phyloP scores from a whole-genome alignment of 2,113 vertebrate species.

The Semicossyphus pulcher region DNA sequence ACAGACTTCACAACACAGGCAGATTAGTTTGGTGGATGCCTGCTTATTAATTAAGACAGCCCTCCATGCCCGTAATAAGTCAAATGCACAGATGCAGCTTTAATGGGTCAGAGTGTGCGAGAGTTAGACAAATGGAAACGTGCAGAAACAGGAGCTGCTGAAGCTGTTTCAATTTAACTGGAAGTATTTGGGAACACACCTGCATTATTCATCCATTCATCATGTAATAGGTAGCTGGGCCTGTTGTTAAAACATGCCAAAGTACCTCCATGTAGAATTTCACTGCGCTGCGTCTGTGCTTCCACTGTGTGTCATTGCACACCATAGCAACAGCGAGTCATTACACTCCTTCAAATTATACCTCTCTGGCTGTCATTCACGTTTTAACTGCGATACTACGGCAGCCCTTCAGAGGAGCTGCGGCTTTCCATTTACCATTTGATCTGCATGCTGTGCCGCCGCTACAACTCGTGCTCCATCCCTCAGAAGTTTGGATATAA shows the following conservation, averaged over 20 bases:
- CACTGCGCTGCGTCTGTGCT: slow-evolving; percentile 26
- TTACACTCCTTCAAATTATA: slow-evolving; percentile 40
- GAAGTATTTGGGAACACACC: neutral
- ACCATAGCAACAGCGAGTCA: slow-evolving; percentile 54
- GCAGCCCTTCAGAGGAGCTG: slow-evolving; percentile 20
- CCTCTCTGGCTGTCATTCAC: slow-evolving; percentile 30
- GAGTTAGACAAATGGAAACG: slow-evolving; percentile 49
- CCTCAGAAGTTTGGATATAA: slow-evolving; percentile 16
- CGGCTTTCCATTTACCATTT: slow-evolving; percentile 23
- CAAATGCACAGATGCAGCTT: slow-evolving; percentile 68
- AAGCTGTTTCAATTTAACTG: slow-evolving; percentile 33
- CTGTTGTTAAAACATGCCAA: slow-evolving; percentile 29
- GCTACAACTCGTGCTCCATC: neutral
- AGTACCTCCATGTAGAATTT: slow-evolving; percentile 17
- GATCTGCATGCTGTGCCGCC: neutral
- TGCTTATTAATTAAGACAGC: slow-evolving; percentile 82
- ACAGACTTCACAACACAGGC: slow-evolving; percentile 80
- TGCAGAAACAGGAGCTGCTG: neutral
- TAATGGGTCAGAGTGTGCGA: slow-evolving; percentile 56
- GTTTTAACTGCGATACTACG: slow-evolving; percentile 14
- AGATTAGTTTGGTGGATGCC: slow-evolving; percentile 79
- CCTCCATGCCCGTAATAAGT: slow-evolving; percentile 62
- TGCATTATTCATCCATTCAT: neutral
- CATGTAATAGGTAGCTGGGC: neutral
- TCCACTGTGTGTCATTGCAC: slow-evolving; percentile 38